Conservation (phyloP, 2,797 vertebrate species). For the Hemibagrus guttatus region DNA sequence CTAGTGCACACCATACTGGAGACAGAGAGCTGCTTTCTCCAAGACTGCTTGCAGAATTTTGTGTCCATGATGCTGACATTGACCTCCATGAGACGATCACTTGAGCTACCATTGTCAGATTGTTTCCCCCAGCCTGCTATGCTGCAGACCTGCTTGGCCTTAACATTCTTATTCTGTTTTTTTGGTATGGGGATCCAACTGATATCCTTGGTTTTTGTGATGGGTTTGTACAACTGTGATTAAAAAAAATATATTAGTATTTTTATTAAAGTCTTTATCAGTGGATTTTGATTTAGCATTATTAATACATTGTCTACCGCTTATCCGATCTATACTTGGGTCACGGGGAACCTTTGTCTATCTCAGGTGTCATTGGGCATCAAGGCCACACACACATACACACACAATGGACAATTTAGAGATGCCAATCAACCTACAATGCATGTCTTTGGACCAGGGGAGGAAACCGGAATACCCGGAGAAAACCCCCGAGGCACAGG, state of each 20-base stretch:
- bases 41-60: conserved; percentile 24
- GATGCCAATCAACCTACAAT: too few relatives aligned
- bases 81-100: conserved; percentile 42
- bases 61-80: conserved; percentile 41
- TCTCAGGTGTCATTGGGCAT: too few relatives aligned
- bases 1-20: conserved; percentile 50
- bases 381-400: too few relatives aligned
- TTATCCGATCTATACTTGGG: too few relatives aligned
- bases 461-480: too few relatives aligned
- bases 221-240: conserved; percentile 37
- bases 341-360: too few relatives aligned
- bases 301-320: too few relatives aligned
- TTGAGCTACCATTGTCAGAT: not conserved
- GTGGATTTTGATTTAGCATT: too few relatives aligned
- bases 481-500: too few relatives aligned
- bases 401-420: too few relatives aligned
- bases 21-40: not conserved
- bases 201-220: conserved; percentile 8
- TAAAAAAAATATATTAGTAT: not conserved
- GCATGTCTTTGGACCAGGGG: too few relatives aligned
- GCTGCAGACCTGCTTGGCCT: conserved; percentile 51
- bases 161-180: conserved; percentile 42
- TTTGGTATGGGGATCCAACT: conserved; percentile 51
- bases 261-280: too few relatives aligned
- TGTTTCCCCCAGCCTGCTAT: conserved; percentile 57